These are phyloP conservation scores for Epinephelus malabaricus DNA, from an alignment of 2,797 vertebrate genomes.

Conservation along the genomic window DNA sequence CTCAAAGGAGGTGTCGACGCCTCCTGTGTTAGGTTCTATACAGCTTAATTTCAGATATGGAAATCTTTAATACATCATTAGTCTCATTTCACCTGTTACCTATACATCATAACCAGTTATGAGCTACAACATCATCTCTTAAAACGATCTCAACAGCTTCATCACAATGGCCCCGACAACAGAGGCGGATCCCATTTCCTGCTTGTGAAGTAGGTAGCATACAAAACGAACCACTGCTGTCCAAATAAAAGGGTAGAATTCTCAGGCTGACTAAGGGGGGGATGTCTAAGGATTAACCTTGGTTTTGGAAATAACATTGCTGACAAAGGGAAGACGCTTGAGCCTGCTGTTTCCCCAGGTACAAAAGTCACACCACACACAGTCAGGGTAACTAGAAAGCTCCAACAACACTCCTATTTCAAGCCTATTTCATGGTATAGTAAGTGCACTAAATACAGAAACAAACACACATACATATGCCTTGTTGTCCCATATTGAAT, in stretches of 20 bases:
- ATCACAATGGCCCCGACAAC: conserved; percentile 63
- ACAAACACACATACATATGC: conserved; percentile 84
- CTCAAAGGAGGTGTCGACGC: conserved; percentile 74
- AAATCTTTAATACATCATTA: conserved; percentile 80
- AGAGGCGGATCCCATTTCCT: conserved; percentile 60
- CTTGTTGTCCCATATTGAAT: conserved; percentile 80
- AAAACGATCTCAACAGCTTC: conserved; percentile 66
- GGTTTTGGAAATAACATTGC: conserved; percentile 76
- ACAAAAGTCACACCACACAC: conserved; percentile 89
- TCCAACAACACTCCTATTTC: conserved; percentile 89
- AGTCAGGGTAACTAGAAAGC: conserved; percentile 87
- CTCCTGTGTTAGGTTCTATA: conserved; percentile 81
- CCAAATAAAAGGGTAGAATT: conserved; percentile 70
- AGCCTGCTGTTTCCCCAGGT: conserved; percentile 83
- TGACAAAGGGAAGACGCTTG: conserved; percentile 84
- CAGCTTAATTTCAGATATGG: conserved; percentile 81
- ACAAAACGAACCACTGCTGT: conserved; percentile 73
- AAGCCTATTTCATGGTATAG: conserved; percentile 89
- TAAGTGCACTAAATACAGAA: conserved; percentile 88
- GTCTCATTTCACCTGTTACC: conserved; percentile 75
- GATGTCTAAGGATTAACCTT: conserved; percentile 71
- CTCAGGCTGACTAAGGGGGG: conserved; percentile 64
- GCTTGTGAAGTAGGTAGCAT: conserved; percentile 76
- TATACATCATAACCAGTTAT: conserved; percentile 75
- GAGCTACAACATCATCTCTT: conserved; percentile 75